A percentile compares a stretch with the other conserved stretches of the same genome.
Conservation (phyloP, 2,888 invertebrate genomes). For the Trichacis sp. region DNA sequence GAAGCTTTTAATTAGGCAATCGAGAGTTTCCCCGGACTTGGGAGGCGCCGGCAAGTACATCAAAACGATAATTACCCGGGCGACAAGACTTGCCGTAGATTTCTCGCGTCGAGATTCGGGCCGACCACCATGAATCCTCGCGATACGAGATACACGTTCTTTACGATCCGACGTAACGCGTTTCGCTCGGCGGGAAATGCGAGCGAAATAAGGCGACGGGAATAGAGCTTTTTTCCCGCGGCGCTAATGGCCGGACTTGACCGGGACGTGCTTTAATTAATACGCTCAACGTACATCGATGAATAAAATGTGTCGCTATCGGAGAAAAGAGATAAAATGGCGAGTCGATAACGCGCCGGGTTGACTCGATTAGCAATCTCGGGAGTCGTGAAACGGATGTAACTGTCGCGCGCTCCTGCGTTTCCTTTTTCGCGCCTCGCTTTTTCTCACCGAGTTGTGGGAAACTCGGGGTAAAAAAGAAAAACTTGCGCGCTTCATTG, state of each 20-base stretch:
- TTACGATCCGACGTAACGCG: constrained; percentile 56
- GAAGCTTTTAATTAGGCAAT: constrained; percentile 26
- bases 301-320: constrained; percentile 16
- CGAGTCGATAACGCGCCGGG: constrained; percentile 30
- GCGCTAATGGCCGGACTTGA: constrained; percentile 25
- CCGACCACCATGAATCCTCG: too few relatives aligned
- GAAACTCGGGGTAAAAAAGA: too few relatives aligned
- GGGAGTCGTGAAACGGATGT: constrained; percentile 31
- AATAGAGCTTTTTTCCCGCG: constrained; percentile 9
- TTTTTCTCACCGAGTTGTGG: too few relatives aligned
- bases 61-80: constrained; percentile 34
- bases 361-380: constrained; percentile 32
- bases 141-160: too few relatives aligned
- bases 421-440: constrained; percentile 26
- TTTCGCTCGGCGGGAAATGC: constrained; percentile 45
- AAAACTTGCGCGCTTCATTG: too few relatives aligned
- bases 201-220: constrained; percentile 18
- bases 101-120: too few relatives aligned
- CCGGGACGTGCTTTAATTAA: constrained; percentile 23
- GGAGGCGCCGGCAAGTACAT: constrained; percentile 34
- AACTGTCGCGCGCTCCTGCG: constrained; percentile 22
- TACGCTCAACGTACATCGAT: constrained; percentile 21
- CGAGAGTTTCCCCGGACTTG: constrained; percentile 8
- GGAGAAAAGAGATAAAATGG: constrained; percentile 23
- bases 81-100: constrained; percentile 38